Conservation (phyloP, 1,140 invertebrate genomes). For the Lutraria rhynchaena region DNA sequence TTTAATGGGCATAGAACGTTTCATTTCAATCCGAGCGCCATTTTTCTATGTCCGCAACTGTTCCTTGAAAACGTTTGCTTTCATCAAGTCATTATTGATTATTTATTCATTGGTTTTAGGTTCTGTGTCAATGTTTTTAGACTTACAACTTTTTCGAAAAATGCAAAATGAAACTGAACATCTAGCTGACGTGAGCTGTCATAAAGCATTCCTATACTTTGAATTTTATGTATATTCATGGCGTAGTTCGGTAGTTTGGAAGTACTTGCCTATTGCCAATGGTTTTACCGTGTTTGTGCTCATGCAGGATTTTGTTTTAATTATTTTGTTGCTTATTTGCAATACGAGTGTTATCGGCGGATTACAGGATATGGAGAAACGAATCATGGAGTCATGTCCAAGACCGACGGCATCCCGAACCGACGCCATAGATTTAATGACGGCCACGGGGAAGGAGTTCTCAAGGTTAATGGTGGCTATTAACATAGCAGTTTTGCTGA, state of each 20-base stretch:
- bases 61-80: neutral
- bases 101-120: constrained; percentile 16
- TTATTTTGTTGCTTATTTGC: constrained; percentile 22
- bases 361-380: constrained; percentile 18
- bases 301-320: constrained; percentile 25
- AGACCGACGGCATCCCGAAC: neutral
- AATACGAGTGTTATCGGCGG: constrained; percentile 43
- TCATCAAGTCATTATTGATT: neutral
- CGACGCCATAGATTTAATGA: constrained; percentile 14
- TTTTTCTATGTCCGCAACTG: constrained; percentile 47
- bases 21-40: constrained; percentile 44
- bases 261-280: neutral
- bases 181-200: neutral
- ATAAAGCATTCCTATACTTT: constrained; percentile 4
- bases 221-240: constrained; percentile 23
- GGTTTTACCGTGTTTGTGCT: constrained; percentile 6
- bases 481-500: constrained; percentile 37
- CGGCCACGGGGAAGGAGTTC: constrained; percentile 19
- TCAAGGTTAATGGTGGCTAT: constrained; percentile 45
- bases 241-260: neutral
- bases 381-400: constrained; percentile 26
- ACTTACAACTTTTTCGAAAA: constrained; percentile 2
- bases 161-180: neutral
- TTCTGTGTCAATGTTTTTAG: neutral
- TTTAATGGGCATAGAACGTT: constrained; percentile 36